Evolutionary conservation across 2,113 vertebrate genomes (phyloP).

Genomic region (Podarcis muralis): DNA sequence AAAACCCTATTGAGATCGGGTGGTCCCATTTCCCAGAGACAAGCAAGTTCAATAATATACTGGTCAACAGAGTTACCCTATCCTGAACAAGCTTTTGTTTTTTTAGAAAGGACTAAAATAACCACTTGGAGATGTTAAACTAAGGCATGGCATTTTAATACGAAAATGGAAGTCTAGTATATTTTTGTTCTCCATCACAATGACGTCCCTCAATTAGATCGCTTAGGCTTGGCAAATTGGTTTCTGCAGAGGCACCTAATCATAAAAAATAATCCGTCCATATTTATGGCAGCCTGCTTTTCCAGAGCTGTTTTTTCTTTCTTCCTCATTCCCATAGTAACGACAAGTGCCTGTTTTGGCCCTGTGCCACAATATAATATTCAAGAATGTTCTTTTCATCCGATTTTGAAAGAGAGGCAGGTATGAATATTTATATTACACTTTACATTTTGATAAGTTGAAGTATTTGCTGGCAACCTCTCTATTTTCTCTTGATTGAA

Average conservation of each 20-base stretch:
- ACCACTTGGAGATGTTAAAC: conserved; percentile 81
- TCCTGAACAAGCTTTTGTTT: conserved; percentile 80
- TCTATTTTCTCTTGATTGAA: conserved; percentile 43
- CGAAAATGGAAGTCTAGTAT: conserved; percentile 75
- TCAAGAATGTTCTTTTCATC: conserved; percentile 60
- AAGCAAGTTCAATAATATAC: conserved; percentile 77
- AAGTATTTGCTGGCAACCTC: conserved; percentile 68
- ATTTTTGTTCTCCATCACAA: conserved; percentile 73
- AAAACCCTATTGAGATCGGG: conserved; percentile 79
- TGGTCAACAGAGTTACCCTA: conserved; percentile 80
- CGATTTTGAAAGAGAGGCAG: conserved; percentile 61
- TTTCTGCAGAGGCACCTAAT: conserved; percentile 63
- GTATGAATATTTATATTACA: conserved; percentile 73
- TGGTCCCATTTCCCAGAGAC: conserved; percentile 76
- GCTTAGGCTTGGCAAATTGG: conserved; percentile 77
- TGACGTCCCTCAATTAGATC: conserved; percentile 82
- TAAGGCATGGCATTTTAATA: conserved; percentile 80
- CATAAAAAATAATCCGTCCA: conserved; percentile 74
- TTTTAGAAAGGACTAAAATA: conserved; percentile 79
- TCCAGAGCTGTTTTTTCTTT: conserved; percentile 52
- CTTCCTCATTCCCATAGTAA: conserved; percentile 74
- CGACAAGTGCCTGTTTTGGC: conserved; percentile 70
- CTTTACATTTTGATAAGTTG: conserved; percentile 71
- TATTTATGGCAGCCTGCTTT: conserved; percentile 72
- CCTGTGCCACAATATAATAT: conserved; percentile 57